Base-by-base conservation (phyloP, 2,113 vertebrate genomes). In the Oncorhynchus gorbuscha region DNA sequence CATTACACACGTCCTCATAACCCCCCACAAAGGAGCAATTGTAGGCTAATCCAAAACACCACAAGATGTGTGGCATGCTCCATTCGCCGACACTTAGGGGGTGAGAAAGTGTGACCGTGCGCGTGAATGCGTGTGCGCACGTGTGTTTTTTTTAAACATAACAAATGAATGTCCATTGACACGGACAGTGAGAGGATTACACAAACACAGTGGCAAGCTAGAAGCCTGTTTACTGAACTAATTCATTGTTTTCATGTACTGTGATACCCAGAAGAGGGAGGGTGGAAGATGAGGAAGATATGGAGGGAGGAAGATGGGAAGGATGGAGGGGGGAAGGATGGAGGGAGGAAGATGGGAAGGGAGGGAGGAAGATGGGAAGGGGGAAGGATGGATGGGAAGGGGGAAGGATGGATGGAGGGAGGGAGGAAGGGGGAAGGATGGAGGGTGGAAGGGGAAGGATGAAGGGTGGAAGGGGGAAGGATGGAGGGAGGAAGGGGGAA, bases 31-130 rank as follows among this genome's bases (percentile, higher is more conserved):
- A 45, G 18, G 61, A 66, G 1, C 72, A 68, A 79, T 74, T 75
- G 66, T 58, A 65, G 71, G 83, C 70, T 76, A 76, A 76, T 69
- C 59, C 59, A 76, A 74, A 78, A 79, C 75, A 73, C n/a, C 51
- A 68, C 66, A 64, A 39, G 76, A 81, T 70, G 20, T n/a, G 39
- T 48, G 20, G 20, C 24, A 3, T 12, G 61, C 61, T 64, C 16
- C 20, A 26, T 64, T 26, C 22, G 8, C 9, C 61, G 16, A 24
- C 8, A 12, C 3, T 18, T 55, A 18, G 14, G 51, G 51, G 51
- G 51, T 55, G 12, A n/a, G 28, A 9, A 61, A 3, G 14, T 12
- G 13, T 11, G 59, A 16, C n/a, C 12, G 45, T 9, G 24, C 28
- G 62, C 24, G 61, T 65, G 30, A 35, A 35, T 35, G 73, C 49